A percentile compares a stretch with the other conserved stretches of the same genome.
Evolutionary conservation across 2,113 vertebrate species (phyloP).

Genomic region (Catharus fuscescens): DNA sequence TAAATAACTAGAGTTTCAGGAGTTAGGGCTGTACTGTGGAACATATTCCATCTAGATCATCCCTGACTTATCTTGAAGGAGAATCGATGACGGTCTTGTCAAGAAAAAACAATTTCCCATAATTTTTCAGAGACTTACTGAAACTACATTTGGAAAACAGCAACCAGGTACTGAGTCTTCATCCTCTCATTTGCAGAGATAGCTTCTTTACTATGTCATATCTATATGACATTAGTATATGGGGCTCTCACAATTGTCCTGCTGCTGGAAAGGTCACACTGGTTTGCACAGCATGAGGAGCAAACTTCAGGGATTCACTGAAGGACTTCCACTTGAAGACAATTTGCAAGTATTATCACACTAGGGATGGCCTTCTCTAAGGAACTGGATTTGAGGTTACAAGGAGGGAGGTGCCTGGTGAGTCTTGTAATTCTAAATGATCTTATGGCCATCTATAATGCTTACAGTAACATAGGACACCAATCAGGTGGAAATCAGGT

Average conservation of each 20-base stretch:
- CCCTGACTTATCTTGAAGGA: background rate
- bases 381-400: background rate
- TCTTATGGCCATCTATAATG: background rate
- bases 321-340: background rate
- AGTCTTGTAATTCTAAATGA: background rate
- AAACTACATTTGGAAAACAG: background rate
- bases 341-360: background rate
- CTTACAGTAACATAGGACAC: background rate
- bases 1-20: background rate
- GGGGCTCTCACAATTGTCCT: background rate
- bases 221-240: background rate
- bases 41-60: background rate
- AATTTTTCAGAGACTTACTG: background rate
- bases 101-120: background rate
- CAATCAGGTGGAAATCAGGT: background rate
- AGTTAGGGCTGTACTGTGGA: background rate
- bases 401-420: background rate
- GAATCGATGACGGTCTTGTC: background rate
- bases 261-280: background rate
- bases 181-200: background rate
- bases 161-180: background rate
- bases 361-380: background rate
- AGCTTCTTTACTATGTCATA: background rate
- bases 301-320: background rate
- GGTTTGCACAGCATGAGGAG: background rate